These are phyloP conservation scores for Nicator chloris DNA, from an alignment of 2,113 vertebrate genomes.

Conservation along the genomic window DNA sequence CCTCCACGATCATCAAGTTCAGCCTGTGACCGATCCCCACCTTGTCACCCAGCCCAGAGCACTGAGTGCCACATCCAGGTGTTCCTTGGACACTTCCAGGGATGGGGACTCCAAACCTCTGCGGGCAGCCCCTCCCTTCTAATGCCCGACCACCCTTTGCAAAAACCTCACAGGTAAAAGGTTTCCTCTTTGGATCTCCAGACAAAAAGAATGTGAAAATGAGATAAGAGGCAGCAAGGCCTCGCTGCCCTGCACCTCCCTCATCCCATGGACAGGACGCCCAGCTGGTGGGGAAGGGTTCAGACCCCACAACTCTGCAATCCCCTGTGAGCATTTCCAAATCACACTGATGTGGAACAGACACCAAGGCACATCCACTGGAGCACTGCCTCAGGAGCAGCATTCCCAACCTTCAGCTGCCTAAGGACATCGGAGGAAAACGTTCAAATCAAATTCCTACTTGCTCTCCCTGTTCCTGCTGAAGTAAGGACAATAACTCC, in stretches of 20 bases:
- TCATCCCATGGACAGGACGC: background rate
- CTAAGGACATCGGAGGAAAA: background rate
- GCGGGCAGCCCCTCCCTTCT: background rate
- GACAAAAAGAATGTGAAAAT: background rate
- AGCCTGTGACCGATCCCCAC: background rate
- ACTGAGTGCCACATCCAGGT: background rate
- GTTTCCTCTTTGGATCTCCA: background rate
- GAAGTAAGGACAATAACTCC: background rate
- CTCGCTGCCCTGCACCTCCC: background rate
- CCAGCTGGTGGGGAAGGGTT: background rate
- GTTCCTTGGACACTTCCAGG: background rate
- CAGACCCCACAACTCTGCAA: background rate
- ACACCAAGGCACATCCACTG: background rate
- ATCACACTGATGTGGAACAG: background rate
- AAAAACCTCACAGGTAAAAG: background rate
- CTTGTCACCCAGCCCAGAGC: background rate
- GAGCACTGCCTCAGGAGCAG: background rate
- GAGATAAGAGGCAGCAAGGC: background rate
- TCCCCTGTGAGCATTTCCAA: background rate
- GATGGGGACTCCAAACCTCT: background rate
- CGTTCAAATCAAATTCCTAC: background rate
- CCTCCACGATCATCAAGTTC: background rate
- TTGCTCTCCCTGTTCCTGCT: background rate
- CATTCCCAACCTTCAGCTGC: background rate
- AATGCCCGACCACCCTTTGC: background rate